Percentiles rank a stretch among this genome's conserved stretches.
phyloP scores from a whole-genome alignment of 2,113 vertebrate genomes.

The Mormyrus iriodes region DNA sequence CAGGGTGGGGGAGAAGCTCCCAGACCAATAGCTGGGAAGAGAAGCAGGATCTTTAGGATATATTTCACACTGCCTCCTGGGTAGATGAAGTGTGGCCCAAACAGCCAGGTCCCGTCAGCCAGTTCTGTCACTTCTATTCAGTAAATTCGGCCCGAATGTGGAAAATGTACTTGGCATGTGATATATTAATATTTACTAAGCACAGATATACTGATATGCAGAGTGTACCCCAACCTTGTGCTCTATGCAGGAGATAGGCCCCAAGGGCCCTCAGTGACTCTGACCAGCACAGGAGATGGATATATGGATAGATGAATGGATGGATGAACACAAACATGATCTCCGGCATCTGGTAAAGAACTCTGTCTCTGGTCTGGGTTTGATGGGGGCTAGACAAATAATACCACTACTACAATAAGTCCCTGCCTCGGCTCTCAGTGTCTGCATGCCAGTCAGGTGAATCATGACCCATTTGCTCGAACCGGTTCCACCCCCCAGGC shows the following conservation, averaged over 20 bases:
- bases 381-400: no score
- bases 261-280: neutral
- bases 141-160: neutral
- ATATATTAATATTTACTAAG: neutral
- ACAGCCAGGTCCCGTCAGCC: neutral
- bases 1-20: neutral
- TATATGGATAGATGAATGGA: neutral
- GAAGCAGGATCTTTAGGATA: neutral
- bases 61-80: neutral
- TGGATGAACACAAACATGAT: neutral
- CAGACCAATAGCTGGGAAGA: neutral
- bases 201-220: neutral
- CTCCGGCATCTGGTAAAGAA: neutral
- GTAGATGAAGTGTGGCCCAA: neutral
- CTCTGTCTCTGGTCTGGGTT: neutral
- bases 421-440: neutral
- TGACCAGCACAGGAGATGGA: neutral
- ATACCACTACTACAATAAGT: neutral
- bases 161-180: neutral
- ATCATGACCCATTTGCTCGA: no score
- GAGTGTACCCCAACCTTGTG: neutral
- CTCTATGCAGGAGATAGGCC: neutral
- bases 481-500: neutral
- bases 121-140: neutral
- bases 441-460: neutral